Percentiles rank a stretch among this genome's conserved stretches.
Evolutionary conservation across 2,797 vertebrate genomes (phyloP).

Genomic region (Anguilla megastoma): DNA sequence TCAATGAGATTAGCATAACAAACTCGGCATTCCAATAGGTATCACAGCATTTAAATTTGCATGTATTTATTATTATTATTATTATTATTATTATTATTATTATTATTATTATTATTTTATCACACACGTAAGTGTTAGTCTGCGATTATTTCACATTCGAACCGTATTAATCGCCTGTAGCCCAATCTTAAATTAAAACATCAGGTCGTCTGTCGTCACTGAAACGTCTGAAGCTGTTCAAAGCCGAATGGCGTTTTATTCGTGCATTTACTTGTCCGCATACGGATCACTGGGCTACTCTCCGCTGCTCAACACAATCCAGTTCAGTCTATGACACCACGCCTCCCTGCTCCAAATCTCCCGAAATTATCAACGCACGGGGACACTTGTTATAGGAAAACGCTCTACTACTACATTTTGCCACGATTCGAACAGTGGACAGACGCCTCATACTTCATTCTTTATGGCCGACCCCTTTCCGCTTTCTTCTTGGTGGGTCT

Average conservation of each 20-base stretch:
- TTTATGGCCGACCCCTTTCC: constrained; percentile 22
- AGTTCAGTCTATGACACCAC: constrained; percentile 6
- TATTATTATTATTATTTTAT: not conserved
- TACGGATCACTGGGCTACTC: not conserved
- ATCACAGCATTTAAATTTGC: no score
- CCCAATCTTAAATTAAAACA: no score
- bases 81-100: not conserved
- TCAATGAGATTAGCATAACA: not conserved
- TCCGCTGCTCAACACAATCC: not conserved
- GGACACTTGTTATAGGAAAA: not conserved
- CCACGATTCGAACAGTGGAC: not conserved
- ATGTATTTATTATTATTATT: not conserved
- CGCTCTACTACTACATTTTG: not conserved
- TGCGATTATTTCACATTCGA: not conserved
- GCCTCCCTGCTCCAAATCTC: not conserved
- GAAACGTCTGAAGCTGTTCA: not conserved
- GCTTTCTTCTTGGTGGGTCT: constrained; percentile 56
- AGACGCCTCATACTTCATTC: not conserved
- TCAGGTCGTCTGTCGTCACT: not conserved
- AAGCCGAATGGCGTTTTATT: not conserved
- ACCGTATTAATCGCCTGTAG: no score
- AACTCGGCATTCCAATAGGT: not conserved
- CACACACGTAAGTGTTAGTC: not conserved
- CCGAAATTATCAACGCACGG: not conserved
- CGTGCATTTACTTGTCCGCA: not conserved